Evolutionary conservation across 2,113 vertebrate genomes (phyloP).

Genomic region (Gymnorhina tibicen): DNA sequence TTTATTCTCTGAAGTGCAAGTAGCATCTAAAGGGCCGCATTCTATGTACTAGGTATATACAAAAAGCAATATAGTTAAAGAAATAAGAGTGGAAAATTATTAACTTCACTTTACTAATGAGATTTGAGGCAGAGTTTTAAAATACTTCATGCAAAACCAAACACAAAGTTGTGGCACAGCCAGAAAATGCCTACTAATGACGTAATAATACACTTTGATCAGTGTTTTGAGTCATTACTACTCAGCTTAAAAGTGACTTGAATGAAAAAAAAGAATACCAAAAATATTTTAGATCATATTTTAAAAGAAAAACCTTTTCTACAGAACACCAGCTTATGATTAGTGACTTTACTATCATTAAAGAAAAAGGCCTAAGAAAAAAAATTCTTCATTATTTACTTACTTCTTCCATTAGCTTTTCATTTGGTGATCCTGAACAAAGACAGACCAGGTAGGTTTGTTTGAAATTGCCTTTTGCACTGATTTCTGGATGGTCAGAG

Average conservation of each 20-base stretch:
- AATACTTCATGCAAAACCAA: neutral
- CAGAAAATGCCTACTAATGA: neutral
- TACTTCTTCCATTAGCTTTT: slow-evolving; percentile 92
- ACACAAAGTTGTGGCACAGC: neutral
- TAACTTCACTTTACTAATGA: neutral
- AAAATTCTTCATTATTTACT: slow-evolving; percentile 42
- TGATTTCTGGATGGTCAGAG: slow-evolving; percentile 82
- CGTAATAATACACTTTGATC: neutral
- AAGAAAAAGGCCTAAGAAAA: slow-evolving; percentile 4
- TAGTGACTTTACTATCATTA: neutral
- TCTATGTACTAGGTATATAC: neutral
- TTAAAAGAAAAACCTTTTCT: neutral
- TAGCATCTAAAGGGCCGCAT: neutral
- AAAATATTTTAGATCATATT: neutral
- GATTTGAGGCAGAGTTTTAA: neutral
- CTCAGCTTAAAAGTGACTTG: neutral
- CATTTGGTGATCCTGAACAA: slow-evolving; percentile 84
- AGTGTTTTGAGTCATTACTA: neutral
- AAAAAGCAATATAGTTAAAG: neutral
- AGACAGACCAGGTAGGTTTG: slow-evolving; percentile 94
- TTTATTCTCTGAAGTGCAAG: neutral
- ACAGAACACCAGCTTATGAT: neutral
- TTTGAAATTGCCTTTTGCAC: slow-evolving; percentile 85
- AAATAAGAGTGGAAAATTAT: neutral
- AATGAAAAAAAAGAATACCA: neutral